These are phyloP conservation scores for Cyanocitta stelleri DNA, from an alignment of 2,113 vertebrate species.

Conservation along the genomic window DNA sequence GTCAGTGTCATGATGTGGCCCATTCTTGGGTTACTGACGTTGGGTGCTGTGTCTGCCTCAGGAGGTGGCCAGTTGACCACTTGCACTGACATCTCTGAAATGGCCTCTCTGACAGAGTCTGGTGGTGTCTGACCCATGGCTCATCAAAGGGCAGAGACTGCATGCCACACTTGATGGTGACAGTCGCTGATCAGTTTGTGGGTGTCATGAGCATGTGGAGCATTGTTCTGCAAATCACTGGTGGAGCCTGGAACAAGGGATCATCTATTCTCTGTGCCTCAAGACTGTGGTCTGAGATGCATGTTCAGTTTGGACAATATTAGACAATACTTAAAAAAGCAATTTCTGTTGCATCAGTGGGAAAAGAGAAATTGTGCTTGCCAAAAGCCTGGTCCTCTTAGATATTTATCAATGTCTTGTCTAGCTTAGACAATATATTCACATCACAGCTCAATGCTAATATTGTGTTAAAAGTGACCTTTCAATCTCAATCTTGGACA, in stretches of 20 bases:
- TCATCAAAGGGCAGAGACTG: not conserved
- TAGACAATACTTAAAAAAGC: not conserved
- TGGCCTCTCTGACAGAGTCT: not conserved
- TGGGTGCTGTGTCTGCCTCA: not conserved
- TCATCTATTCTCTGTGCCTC: not conserved
- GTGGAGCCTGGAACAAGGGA: not conserved
- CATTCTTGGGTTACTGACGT: not conserved
- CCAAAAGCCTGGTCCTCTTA: not conserved
- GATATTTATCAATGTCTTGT: not conserved
- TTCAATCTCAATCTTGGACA: not conserved
- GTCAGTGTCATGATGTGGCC: not conserved
- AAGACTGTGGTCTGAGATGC: not conserved
- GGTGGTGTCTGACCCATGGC: not conserved
- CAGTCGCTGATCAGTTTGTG: not conserved
- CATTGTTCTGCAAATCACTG: not conserved
- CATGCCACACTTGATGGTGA: accelerated
- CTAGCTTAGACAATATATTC: not conserved
- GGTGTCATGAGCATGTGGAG: not conserved
- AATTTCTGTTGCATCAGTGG: not conserved
- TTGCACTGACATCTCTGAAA: not conserved
- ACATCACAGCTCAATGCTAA: not conserved
- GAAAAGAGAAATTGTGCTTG: not conserved
- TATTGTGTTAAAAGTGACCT: not conserved
- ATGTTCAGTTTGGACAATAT: not conserved
- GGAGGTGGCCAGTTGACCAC: not conserved